Conservation (phyloP, 2,888 invertebrate genomes). For the Macrophya alboannulata region DNA sequence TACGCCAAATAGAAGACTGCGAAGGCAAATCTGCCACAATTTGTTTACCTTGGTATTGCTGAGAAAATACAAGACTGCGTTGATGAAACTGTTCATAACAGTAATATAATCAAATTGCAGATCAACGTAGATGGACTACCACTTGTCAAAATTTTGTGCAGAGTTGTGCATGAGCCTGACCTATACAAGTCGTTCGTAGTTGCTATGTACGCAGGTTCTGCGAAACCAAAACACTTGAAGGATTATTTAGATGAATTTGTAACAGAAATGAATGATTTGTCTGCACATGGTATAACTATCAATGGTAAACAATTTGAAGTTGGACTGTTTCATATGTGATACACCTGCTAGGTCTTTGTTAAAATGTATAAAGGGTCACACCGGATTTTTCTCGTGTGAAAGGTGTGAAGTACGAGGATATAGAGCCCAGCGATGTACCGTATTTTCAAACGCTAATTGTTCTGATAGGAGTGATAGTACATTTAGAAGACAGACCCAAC, state of each 20-base stretch:
- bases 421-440: neutral
- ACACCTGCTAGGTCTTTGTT: neutral
- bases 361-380: neutral
- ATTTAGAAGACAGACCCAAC: neutral
- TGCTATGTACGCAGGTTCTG: constrained; percentile 60
- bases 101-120: neutral
- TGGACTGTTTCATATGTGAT: neutral
- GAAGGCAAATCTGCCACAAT: too few relatives aligned
- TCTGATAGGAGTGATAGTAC: neutral
- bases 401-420: neutral
- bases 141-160: constrained; percentile 61
- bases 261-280: neutral
- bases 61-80: too few relatives aligned
- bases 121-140: constrained; percentile 61
- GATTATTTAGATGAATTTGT: neutral
- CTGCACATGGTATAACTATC: neutral
- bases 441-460: neutral
- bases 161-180: constrained; percentile 58
- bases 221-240: neutral
- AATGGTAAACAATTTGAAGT: neutral
- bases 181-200: constrained; percentile 61
- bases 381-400: neutral
- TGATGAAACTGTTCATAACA: too few relatives aligned
- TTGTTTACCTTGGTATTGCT: too few relatives aligned
- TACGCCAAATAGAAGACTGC: too few relatives aligned